Evolutionary conservation across 1,140 invertebrate genomes (phyloP), one percentile per base, ranked within the genome.

Genomic region (Globodera ellingtonae): DNA sequence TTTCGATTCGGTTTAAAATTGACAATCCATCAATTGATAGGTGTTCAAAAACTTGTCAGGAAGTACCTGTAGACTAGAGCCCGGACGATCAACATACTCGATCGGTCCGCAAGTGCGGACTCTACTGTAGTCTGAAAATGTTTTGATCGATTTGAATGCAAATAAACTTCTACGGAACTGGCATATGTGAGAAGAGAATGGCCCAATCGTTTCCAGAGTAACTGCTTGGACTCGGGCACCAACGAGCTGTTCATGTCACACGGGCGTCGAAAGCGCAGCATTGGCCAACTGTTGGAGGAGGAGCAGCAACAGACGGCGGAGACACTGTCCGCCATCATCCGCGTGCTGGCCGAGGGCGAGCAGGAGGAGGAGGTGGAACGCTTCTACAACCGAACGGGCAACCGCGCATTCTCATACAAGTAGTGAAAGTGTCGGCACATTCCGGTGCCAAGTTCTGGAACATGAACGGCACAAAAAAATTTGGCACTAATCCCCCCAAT

Each of bases 171-270:
- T 35, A 35, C 1, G 35, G 35, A 35, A 35, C 35, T 35, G 35
- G 35, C 35, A 35, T 35, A 35, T 3, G 35, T 35, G 35, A 35
- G 35, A 35, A 35, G 35, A 35, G 0, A 2, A 35, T 35, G 35
- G 35, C 35, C 35, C 35, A 1, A 75, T 24, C 48, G 65, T 9
- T 47, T 48, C 79, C 85, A 87, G 86, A 88, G 82, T 44, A 89
- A 89, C 79, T 89, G 87, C 46, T 83, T 89, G 21, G 88, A 89
- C 79, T 89, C 87, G 44, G 88, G 87, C 72, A 89, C 85, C 71
- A 89, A 89, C 67, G 87, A 89, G 73, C 79, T 89, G 69, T 89
- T 89, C 80, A 80, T 84, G 56, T 89, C 87, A 0, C 87, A 89
- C 73, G 87, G 87, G 52, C 83, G 88, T 24, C 84, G 84, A 76